phyloP scores from a whole-genome alignment of 1,140 invertebrate species.

The Aphelenchoides fujianensis region DNA sequence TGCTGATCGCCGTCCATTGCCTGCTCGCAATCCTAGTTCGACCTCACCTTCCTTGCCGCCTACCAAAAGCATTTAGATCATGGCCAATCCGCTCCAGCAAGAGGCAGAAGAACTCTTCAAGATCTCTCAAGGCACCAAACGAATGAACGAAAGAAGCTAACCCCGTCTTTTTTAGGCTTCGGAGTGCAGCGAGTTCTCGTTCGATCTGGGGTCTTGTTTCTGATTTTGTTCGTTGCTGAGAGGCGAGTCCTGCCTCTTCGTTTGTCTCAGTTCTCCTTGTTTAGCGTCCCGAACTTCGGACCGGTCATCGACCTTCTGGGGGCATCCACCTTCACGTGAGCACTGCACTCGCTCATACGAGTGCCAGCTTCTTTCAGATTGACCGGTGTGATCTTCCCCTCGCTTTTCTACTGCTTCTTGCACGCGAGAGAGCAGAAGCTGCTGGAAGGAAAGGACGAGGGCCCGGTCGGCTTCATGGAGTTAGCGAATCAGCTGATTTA shows the following conservation, averaged over 20 bases:
- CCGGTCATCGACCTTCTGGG: constrained; percentile 25
- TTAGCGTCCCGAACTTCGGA: constrained; percentile 25
- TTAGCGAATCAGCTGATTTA: neutral
- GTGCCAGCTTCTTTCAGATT: no score
- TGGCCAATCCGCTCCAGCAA: constrained; percentile 31
- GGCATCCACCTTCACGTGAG: constrained; percentile 25
- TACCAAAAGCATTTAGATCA: no score
- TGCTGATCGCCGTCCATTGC: constrained; percentile 21
- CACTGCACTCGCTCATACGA: no score
- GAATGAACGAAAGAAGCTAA: no score
- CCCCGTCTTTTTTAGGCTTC: constrained; percentile 26
- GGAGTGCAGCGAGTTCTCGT: constrained; percentile 24
- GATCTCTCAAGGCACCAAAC: constrained; percentile 14
- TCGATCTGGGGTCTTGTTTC: constrained; percentile 16
- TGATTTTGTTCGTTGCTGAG: constrained; percentile 18
- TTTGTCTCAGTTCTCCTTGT: constrained; percentile 24
- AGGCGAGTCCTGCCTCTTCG: no score
- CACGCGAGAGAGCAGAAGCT: constrained; percentile 15
- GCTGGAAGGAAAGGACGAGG: constrained; percentile 1
- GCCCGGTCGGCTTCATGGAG: neutral
- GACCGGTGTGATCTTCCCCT: constrained; percentile 22
- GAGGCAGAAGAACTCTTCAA: constrained; percentile 31
- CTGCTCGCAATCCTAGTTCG: constrained; percentile 4
- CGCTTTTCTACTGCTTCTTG: constrained; percentile 24
- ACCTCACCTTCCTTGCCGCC: no score